phyloP scores from a whole-genome alignment of 2,113 vertebrate species.

The Sula dactylatra region DNA sequence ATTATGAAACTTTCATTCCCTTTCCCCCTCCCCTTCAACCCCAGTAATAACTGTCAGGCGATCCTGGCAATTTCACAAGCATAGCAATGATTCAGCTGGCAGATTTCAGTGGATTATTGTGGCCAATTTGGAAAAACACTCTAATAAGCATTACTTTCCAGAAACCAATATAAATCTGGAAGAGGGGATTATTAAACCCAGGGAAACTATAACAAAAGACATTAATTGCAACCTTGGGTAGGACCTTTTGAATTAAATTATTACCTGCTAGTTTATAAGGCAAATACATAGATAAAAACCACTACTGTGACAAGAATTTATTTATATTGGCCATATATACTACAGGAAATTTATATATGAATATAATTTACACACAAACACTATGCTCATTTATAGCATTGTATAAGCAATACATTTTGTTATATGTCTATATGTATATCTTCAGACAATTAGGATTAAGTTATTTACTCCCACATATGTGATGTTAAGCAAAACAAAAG shows the following conservation, averaged over 20 bases:
- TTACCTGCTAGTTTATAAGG: conserved; percentile 62
- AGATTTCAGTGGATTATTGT: conserved; percentile 61
- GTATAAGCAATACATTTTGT: background rate
- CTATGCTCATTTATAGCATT: conserved; percentile 14
- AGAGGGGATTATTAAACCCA: conserved; percentile 60
- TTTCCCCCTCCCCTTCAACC: conserved; percentile 33
- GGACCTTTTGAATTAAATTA: conserved; percentile 63
- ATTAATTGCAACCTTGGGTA: conserved; percentile 68
- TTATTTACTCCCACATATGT: conserved; percentile 31
- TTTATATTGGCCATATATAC: conserved; percentile 43
- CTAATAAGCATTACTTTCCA: conserved; percentile 62
- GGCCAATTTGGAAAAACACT: conserved; percentile 73
- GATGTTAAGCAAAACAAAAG: conserved; percentile 2
- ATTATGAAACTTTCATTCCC: conserved; percentile 65
- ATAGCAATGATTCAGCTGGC: conserved; percentile 70
- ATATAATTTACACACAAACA: conserved; percentile 30
- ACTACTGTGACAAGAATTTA: conserved; percentile 51
- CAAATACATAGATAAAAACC: conserved; percentile 58
- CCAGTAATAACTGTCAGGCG: conserved; percentile 63
- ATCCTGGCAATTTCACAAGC: conserved; percentile 68
- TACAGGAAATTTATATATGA: conserved; percentile 15
- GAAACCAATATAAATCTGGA: conserved; percentile 71
- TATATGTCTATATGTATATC: background rate
- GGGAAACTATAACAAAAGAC: conserved; percentile 68
- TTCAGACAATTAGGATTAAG: conserved; percentile 30